Base-by-base conservation (phyloP, 1,140 invertebrate genomes). In the Dendroctonus ponderosae region DNA sequence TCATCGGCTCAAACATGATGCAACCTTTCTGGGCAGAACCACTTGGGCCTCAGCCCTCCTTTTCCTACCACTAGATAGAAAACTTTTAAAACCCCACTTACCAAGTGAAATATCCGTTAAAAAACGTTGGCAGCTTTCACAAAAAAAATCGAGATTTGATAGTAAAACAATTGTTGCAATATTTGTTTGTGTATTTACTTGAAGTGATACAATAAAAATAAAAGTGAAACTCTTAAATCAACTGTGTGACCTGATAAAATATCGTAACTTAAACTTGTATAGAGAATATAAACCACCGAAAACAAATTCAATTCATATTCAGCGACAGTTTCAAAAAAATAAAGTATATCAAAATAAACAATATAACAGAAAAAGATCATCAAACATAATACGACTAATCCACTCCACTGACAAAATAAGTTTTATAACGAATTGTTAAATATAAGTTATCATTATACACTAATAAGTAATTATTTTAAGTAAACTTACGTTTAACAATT, bases 291-390 rank as follows among this genome's bases (percentile, higher is more conserved):
- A 65, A 65, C 42, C 54, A 57, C 38, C 40, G 56, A 65, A 65
- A 58, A 63, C 50, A 63, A 53, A 51, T 39, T 42, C 52, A 53
- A 44, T 54, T 53, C 11, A 52, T 7, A 52, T 9, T 65, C 44
- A 49, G 44, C 38, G 44, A 65, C 53, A 50, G 38, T 49, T 57
- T 42, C 11, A 61, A 56, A 63, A 53, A 62, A 26, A 26, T 52
- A 63, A 63, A 54, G 51, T 63, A 54, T 54, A 63, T 53, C 14
- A 63, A 63, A 63, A 63, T 63, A 63, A 56, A 63, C 26, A 54
- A 54, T 62, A 42, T 62, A 50, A 40, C 6, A 43, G 26, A 51
- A 46, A 39, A 61, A 14, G 44, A 61, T 50, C 44, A 49, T 61
- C 44, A 61, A 61, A 61, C 37, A 49, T 40, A 61, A 61, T 52